Base-by-base conservation (phyloP, 2,113 vertebrate genomes). In the Catharus fuscescens region DNA sequence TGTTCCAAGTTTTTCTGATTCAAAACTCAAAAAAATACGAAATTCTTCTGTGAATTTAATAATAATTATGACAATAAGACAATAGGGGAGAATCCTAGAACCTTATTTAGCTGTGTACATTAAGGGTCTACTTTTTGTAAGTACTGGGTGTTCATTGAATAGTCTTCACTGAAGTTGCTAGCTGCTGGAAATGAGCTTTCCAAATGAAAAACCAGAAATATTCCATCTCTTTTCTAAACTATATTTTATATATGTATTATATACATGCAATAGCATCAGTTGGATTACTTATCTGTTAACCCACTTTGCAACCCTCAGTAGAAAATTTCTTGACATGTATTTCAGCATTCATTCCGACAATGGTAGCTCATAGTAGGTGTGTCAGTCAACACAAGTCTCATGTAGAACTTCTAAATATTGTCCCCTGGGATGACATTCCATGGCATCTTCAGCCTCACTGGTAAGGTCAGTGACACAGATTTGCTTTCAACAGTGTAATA, bases 381-480 rank as follows among this genome's bases (percentile, higher is more conserved):
- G 62, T 69, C 8, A 1, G 62, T 88, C 84, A 86, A 54, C 92
- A 71, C 8, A 92, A 66, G 42, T 87, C 65, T 95, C 74, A 70
- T 2, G 2, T 38, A 82, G 54, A 85, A 86, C 78, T 90, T 93
- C 79, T 93, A 88, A 93, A 86, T 86, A 8, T 60, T 91, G 54
- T 91, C 90, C 32, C 18, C 38, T 86, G 71, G 74, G 87, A 94
- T 78, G 79, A 92, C 34, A 86, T 92, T 95, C 52, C 1, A 23
- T 80, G 47, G 69, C 64, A 92, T 83, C 60, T 25, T 93, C 84
- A 94, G 78, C 71, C 42, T 94, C 70, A 54, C 42, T 91, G 64
- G 79, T 93, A 95, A 93, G 81, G 85, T 96, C 94, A 93, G 54
- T 78, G 81, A 88, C 90, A 95, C 42, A 86, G 79, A 95, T 94